Evolutionary conservation across 2,113 vertebrate genomes (phyloP).

Genomic region (Paramisgurnus dabryanus): DNA sequence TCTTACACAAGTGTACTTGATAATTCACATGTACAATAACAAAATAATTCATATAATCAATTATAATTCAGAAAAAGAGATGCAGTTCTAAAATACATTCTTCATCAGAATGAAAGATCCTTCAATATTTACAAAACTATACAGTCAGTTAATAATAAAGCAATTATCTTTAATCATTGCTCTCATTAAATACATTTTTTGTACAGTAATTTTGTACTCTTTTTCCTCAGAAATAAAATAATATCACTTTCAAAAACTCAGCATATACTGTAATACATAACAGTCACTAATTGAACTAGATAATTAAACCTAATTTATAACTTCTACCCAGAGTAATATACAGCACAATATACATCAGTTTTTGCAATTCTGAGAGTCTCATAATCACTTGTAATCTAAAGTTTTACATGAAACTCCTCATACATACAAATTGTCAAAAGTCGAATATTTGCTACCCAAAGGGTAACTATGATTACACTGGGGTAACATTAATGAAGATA

Average conservation of each 20-base stretch:
- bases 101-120: not conserved
- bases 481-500: no score
- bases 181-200: not conserved
- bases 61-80: not conserved
- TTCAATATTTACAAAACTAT: no score
- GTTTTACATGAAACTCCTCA: not conserved
- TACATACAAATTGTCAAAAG: not conserved
- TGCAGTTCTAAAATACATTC: not conserved
- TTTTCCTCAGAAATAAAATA: not conserved
- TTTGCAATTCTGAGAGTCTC: not conserved
- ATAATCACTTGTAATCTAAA: not conserved
- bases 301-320: not conserved
- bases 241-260: not conserved
- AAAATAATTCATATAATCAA: not conserved
- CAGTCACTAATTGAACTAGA: not conserved
- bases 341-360: not conserved
- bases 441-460: not conserved
- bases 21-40: not conserved
- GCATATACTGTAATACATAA: not conserved
- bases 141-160: not conserved
- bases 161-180: not conserved
- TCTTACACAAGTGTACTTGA: not conserved
- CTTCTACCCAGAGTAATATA: not conserved
- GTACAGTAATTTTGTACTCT: not conserved
- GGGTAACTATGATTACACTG: slow-evolving; percentile 9